phyloP scores from a whole-genome alignment of 2,888 invertebrate genomes.

The Tenodera sinensis region DNA sequence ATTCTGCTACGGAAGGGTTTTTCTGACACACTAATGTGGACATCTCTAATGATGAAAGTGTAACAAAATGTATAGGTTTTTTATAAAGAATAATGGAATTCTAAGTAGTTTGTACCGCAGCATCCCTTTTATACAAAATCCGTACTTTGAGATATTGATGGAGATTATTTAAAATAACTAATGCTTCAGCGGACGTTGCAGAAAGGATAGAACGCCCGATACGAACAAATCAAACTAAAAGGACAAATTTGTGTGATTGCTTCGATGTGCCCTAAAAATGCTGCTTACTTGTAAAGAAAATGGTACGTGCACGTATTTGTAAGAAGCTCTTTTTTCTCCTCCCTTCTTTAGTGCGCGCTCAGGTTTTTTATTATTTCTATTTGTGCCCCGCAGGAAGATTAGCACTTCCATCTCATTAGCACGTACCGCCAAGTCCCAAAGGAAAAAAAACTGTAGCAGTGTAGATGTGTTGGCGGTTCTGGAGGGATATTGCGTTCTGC shows the following conservation, averaged over 20 bases:
- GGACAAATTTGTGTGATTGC: conserved; percentile 21
- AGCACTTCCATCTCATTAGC: not conserved
- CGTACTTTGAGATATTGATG: not conserved
- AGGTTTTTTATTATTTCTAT: not conserved
- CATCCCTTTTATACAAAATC: too few relatives aligned
- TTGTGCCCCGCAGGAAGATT: not conserved
- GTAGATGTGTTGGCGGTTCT: not conserved
- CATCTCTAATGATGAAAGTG: too few relatives aligned
- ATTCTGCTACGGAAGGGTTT: too few relatives aligned
- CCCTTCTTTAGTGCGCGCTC: not conserved
- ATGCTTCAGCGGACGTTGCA: not conserved
- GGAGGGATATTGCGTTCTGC: not conserved
- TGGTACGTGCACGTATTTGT: not conserved
- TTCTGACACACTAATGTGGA: too few relatives aligned
- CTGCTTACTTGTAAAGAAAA: not conserved
- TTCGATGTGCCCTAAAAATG: conserved; percentile 14
- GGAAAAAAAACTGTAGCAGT: not conserved
- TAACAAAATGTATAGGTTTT: too few relatives aligned
- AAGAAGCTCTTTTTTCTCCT: not conserved
- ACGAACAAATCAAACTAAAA: conserved; percentile 8
- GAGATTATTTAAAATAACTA: not conserved
- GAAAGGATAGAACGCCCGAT: not conserved
- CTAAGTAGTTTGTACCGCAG: too few relatives aligned
- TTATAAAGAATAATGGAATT: too few relatives aligned
- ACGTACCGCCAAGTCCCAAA: not conserved